Percentiles rank a stretch among this genome's conserved stretches.
Evolutionary conservation across 2,113 vertebrate genomes (phyloP).

Genomic region (Anhinga anhinga): DNA sequence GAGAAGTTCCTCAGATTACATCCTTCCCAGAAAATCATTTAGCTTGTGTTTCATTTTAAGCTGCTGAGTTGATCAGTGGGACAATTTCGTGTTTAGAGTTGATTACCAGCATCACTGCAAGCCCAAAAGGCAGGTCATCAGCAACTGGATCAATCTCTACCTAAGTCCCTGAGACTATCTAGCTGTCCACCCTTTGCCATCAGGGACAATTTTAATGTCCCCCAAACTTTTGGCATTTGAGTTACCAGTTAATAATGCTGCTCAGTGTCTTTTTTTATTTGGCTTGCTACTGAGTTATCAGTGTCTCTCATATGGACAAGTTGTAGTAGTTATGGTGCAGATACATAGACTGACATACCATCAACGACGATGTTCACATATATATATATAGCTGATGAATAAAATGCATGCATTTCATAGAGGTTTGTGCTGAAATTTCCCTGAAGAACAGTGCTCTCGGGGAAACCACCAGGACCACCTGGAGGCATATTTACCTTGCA

Average conservation of each 20-base stretch:
- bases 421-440: neutral
- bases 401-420: neutral
- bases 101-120: neutral
- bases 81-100: neutral
- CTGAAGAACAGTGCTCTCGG: neutral
- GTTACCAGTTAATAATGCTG: neutral
- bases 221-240: neutral
- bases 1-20: constrained; percentile 12
- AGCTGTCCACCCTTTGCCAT: neutral
- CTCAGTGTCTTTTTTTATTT: neutral
- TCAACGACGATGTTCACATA: neutral
- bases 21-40: neutral
- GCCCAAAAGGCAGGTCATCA: neutral
- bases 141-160: neutral
- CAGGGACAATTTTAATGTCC: neutral
- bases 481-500: neutral
- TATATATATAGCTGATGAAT: neutral
- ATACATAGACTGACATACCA: neutral
- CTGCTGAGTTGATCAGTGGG: neutral
- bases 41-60: neutral
- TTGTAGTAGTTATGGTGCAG: neutral
- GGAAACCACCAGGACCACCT: neutral
- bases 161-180: neutral
- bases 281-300: neutral
- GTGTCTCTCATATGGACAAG: neutral